These are phyloP conservation scores for Schizaphis graminum DNA, from an alignment of 2,888 invertebrate species.

Conservation along the genomic window DNA sequence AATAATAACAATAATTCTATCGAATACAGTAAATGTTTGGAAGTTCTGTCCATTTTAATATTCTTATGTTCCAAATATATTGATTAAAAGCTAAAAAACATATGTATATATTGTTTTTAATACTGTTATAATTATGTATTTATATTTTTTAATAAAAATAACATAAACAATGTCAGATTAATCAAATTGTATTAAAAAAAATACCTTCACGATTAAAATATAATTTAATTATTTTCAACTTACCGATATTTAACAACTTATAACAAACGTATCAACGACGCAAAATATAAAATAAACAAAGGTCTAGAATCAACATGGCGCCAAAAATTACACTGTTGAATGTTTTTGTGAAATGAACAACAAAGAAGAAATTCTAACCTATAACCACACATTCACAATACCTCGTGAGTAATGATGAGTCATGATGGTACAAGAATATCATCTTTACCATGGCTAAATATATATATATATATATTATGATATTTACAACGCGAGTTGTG, in stretches of 20 bases:
- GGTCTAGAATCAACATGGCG: too few relatives aligned
- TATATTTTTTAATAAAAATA: neutral
- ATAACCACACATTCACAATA: too few relatives aligned
- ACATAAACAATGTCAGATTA: neutral
- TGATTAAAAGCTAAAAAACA: constrained; percentile 9
- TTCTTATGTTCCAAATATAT: neutral
- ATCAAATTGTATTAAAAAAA: neutral
- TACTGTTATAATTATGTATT: neutral
- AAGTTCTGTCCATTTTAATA: constrained; percentile 32
- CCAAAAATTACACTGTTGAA: too few relatives aligned
- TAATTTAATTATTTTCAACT: neutral
- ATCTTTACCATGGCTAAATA: neutral
- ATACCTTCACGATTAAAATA: neutral
- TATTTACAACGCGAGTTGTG: too few relatives aligned
- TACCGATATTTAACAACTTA: neutral
- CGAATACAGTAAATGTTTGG: constrained; percentile 27
- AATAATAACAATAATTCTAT: constrained; percentile 3
- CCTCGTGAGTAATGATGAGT: too few relatives aligned
- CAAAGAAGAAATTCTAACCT: too few relatives aligned
- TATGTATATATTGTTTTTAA: neutral
- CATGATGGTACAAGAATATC: too few relatives aligned
- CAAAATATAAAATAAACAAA: too few relatives aligned
- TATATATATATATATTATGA: too few relatives aligned
- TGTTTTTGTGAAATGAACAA: too few relatives aligned
- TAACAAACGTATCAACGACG: too few relatives aligned